A percentile compares a stretch with the other conserved stretches of the same genome.
Evolutionary conservation across 2,888 invertebrate species (phyloP).

Genomic region (Sclerodermus sp.): DNA sequence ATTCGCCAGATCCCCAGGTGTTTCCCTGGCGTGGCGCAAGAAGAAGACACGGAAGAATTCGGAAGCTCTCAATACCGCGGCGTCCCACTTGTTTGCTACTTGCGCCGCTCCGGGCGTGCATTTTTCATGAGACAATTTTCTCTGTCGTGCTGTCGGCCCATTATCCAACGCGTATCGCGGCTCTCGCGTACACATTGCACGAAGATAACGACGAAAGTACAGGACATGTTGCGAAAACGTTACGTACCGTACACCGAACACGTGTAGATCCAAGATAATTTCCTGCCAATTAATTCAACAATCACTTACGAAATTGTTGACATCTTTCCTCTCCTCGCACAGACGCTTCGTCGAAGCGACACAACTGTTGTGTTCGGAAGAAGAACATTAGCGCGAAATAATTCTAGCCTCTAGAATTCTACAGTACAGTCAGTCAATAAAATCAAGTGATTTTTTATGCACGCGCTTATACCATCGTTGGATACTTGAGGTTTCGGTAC

Average conservation of each 20-base stretch:
- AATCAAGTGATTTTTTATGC: too few species aligned
- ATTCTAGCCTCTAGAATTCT: too few species aligned
- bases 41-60: not conserved
- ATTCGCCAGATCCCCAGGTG: too few species aligned
- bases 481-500: too few species aligned
- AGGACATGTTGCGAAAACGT: slow-evolving; percentile 32
- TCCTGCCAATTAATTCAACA: slow-evolving; percentile 38
- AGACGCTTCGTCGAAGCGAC: too few species aligned
- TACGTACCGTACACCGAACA: slow-evolving; percentile 31
- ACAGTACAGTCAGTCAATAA: too few species aligned
- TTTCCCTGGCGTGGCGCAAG: not conserved
- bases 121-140: slow-evolving; percentile 48
- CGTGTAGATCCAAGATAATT: slow-evolving; percentile 43
- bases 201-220: slow-evolving; percentile 27
- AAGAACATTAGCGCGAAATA: too few species aligned
- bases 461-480: too few species aligned
- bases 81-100: slow-evolving; percentile 32
- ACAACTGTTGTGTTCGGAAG: too few species aligned
- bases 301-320: slow-evolving; percentile 29
- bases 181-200: slow-evolving; percentile 8
- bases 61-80: slow-evolving; percentile 10
- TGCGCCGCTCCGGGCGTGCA: slow-evolving; percentile 32
- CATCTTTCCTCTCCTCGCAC: not conserved
- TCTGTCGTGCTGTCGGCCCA: slow-evolving; percentile 40
- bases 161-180: slow-evolving; percentile 35